Conservation (phyloP, 2,113 vertebrate species). For the Microcebus jonahi region DNA sequence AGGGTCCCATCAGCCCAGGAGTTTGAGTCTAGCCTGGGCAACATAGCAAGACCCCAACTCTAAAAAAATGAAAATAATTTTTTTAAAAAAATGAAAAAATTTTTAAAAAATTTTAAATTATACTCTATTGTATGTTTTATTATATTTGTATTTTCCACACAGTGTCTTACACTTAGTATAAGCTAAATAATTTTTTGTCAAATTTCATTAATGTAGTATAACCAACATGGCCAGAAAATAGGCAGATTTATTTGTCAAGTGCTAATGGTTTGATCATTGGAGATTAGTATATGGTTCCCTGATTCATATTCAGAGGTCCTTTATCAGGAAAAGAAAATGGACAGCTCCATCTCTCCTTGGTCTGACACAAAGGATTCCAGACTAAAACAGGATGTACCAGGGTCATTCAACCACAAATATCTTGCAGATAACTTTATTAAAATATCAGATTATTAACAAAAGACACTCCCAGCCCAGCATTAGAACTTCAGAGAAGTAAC, state of each 20-base stretch:
- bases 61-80: too few species aligned
- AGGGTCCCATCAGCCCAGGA: too few species aligned
- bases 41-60: too few species aligned
- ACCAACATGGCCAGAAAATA: not conserved
- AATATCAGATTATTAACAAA: not conserved
- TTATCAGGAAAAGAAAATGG: not conserved
- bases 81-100: too few species aligned
- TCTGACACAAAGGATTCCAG: not conserved
- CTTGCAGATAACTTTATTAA: not conserved
- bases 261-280: not conserved
- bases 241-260: not conserved
- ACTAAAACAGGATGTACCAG: not conserved
- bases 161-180: not conserved
- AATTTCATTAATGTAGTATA: conserved; percentile 24
- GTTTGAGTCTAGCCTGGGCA: too few species aligned
- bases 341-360: not conserved
- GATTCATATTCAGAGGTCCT: conserved; percentile 1
- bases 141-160: not conserved
- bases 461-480: not conserved
- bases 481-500: not conserved
- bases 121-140: not conserved
- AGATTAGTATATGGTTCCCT: not conserved
- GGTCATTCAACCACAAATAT: not conserved
- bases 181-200: not conserved
- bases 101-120: too few species aligned